Evolutionary conservation across 2,888 invertebrate genomes (phyloP), one percentile per base, ranked within the genome.

Genomic region (Rhopalosiphum nymphaeae): DNA sequence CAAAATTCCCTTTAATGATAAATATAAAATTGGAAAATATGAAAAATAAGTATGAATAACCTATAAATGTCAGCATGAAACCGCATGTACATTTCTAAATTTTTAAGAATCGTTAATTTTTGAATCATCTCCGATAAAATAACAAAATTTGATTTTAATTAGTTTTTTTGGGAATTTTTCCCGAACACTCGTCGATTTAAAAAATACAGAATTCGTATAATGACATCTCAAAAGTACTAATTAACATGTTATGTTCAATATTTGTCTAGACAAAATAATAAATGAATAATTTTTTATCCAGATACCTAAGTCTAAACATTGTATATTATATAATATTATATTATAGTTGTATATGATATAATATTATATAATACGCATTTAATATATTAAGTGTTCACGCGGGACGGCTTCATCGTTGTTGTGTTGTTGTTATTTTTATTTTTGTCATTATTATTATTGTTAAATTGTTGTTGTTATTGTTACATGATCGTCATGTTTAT

Each of bases 401-500:
- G 53, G 53, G 36, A 53, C 88, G 42, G 56, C 90, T 46, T 26
- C 13, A 21, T 21, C n/a, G 13, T 21, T 21, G 36, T 36, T 21
- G 21, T 36, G 36, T 78, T 36, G 3, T 78, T 36, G 21, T 78
- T 78, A 36, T 67, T 36, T 21, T 87, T n/a, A 16, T n/a, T 87
- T 3, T 49, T 42, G 13, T 26, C 5, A 13, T 4, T 46, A 49
- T 53, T 21, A 49, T 90, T 90, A 25, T 89, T 36, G 21, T 26
- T 57, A 11, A 21, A 46, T 3, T 90, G 1, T 53, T 42, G 3
- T 49, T 53, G 36, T 36, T 21, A 4, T 56, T 53, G 5, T 85
- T 29, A 85, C 26, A 42, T 44, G 44, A 85, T 36, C 21, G 57
- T 49, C 92, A 29, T 42, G 26, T 53, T 93, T 87, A 89, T 93